phyloP scores from a whole-genome alignment of 2,797 vertebrate species.

The Sebastolobus alascanus region DNA sequence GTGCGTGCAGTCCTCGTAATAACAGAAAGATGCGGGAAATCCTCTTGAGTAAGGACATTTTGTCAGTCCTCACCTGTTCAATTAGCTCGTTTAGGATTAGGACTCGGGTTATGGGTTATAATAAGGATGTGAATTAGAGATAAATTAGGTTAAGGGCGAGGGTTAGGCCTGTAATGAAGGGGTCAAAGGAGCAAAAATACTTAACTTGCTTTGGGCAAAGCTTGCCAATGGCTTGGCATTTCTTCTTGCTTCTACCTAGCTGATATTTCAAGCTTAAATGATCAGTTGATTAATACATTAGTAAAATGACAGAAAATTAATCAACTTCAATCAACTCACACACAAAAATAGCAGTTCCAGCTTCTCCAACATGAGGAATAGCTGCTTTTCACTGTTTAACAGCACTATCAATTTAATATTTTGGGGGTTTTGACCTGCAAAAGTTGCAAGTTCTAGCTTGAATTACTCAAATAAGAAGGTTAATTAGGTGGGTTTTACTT shows the following conservation, averaged over 20 bases:
- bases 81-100: constrained; percentile 3
- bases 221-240: not conserved
- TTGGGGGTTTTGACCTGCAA: not conserved
- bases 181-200: not conserved
- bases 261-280: not conserved
- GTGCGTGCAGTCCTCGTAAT: constrained; percentile 15
- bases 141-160: not conserved
- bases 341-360: not conserved
- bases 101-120: constrained; percentile 1
- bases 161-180: not conserved
- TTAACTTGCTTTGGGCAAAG: not conserved
- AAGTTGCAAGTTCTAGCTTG: not conserved
- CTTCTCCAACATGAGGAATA: not conserved
- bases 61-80: constrained; percentile 1
- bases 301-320: not conserved
- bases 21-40: constrained; percentile 19
- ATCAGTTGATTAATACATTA: not conserved
- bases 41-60: constrained; percentile 13
- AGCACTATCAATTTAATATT: not conserved
- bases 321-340: not conserved
- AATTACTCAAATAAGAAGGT: not conserved
- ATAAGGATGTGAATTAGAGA: constrained; percentile 10
- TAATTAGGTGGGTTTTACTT: not conserved
- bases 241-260: not conserved
- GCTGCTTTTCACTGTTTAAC: not conserved